Percentiles rank a stretch among this genome's conserved stretches.
These are phyloP conservation scores for Scaptomyza hsui DNA, from an alignment of 1,140 invertebrate genomes.

Conservation along the genomic window DNA sequence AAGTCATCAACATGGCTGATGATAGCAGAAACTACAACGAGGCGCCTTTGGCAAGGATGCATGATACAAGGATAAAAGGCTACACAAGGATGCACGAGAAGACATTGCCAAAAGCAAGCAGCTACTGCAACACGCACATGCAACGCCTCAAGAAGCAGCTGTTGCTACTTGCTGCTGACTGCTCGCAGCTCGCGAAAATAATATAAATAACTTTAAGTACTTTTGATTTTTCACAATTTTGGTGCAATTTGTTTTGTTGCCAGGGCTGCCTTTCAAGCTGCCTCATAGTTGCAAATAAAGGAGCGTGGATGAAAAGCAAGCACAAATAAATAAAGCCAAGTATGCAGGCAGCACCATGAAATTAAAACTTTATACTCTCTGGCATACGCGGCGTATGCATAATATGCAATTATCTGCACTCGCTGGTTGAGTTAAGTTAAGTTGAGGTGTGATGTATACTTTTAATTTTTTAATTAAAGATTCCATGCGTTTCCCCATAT, in stretches of 20 bases:
- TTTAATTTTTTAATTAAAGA: constrained; percentile 74
- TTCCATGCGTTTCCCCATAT: constrained; percentile 45
- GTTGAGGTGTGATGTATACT: constrained; percentile 8
- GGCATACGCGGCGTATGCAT: constrained; percentile 52
- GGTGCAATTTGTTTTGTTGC: constrained; percentile 50
- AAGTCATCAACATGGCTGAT: constrained; percentile 54
- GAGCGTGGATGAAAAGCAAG: constrained; percentile 14
- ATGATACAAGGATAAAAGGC: background rate
- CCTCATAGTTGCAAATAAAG: constrained; percentile 35
- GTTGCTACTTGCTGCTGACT: constrained; percentile 23
- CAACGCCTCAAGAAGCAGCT: too few relatives aligned
- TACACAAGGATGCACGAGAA: constrained; percentile 21
- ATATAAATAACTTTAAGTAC: constrained; percentile 60
- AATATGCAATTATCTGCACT: constrained; percentile 66
- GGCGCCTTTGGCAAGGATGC: constrained; percentile 9
- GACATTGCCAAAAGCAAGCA: constrained; percentile 21
- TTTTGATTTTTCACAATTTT: constrained; percentile 73
- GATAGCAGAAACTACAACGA: constrained; percentile 32
- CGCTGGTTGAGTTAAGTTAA: background rate
- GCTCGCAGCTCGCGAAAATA: constrained; percentile 36
- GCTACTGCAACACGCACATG: background rate
- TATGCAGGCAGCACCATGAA: constrained; percentile 23
- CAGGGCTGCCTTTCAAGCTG: too few relatives aligned
- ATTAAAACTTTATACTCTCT: constrained; percentile 15
- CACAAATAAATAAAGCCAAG: constrained; percentile 60